These are phyloP conservation scores for Neotoxoptera formosana DNA, from an alignment of 1,140 invertebrate genomes.

Conservation along the genomic window DNA sequence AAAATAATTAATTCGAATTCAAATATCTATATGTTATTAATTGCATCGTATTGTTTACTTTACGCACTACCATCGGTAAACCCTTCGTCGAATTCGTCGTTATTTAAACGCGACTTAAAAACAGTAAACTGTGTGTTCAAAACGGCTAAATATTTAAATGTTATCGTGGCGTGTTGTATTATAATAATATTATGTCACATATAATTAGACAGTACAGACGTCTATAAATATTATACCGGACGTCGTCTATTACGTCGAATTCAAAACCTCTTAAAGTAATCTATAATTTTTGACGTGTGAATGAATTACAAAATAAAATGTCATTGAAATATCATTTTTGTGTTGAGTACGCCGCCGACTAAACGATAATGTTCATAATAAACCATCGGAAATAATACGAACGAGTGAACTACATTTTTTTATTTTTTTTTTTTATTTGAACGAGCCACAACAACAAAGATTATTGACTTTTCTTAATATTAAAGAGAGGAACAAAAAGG, in stretches of 20 bases:
- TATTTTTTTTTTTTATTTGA: no score
- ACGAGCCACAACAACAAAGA: no score
- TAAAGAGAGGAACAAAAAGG: no score
- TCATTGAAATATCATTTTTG: not conserved
- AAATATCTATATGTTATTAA: not conserved
- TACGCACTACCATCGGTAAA: not conserved
- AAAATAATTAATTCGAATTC: constrained; percentile 16
- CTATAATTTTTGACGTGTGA: not conserved
- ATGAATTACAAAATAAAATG: not conserved
- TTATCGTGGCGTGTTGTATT: no score
- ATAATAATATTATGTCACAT: not conserved
- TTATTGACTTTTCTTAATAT: no score
- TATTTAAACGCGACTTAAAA: not conserved
- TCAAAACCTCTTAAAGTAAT: not conserved
- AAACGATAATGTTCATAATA: not conserved
- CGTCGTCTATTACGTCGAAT: not conserved
- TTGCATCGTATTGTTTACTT: not conserved
- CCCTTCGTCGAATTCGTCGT: not conserved
- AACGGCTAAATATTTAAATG: no score
- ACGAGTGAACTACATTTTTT: not conserved
- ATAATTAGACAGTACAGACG: not conserved
- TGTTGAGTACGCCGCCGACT: not conserved
- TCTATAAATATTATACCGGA: not conserved
- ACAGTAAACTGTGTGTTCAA: not conserved
- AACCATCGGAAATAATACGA: not conserved